phyloP scores from a whole-genome alignment of 2,113 vertebrate species.

The Peromyscus californicus region DNA sequence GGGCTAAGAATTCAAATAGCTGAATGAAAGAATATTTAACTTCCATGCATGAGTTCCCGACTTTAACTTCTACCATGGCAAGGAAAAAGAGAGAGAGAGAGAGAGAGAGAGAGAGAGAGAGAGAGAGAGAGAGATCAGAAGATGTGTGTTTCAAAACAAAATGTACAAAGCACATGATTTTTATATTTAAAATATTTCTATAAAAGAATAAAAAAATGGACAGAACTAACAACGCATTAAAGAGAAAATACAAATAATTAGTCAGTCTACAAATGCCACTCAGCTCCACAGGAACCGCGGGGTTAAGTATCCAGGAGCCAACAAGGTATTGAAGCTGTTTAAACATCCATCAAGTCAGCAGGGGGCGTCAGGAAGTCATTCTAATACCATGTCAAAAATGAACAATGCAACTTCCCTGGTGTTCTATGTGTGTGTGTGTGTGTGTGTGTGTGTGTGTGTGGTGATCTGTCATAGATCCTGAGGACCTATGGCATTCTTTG shows the following conservation, averaged over 20 bases:
- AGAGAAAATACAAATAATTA: conserved; percentile 50
- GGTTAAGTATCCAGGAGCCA: conserved; percentile 32
- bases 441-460: no score
- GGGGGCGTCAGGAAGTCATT: conserved; percentile 1
- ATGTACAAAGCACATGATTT: not conserved
- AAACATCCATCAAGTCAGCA: not conserved
- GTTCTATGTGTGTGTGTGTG: not conserved
- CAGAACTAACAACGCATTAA: not conserved
- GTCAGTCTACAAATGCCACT: conserved; percentile 4
- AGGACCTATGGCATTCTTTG: conserved; percentile 31
- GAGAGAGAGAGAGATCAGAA: not conserved
- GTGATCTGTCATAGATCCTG: not conserved
- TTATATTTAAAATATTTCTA: not conserved
- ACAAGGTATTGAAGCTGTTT: not conserved
- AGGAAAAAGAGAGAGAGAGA: not conserved
- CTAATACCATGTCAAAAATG: not conserved
- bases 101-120: not conserved
- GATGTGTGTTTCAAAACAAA: not conserved
- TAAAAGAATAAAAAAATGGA: conserved; percentile 30
- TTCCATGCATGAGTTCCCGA: not conserved
- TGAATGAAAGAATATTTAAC: not conserved
- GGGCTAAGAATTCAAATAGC: not conserved
- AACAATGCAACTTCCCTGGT: not conserved
- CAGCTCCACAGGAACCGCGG: not conserved
- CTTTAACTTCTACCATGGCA: not conserved